phyloP scores from a whole-genome alignment of 1,140 invertebrate species.

The Proales similis region DNA sequence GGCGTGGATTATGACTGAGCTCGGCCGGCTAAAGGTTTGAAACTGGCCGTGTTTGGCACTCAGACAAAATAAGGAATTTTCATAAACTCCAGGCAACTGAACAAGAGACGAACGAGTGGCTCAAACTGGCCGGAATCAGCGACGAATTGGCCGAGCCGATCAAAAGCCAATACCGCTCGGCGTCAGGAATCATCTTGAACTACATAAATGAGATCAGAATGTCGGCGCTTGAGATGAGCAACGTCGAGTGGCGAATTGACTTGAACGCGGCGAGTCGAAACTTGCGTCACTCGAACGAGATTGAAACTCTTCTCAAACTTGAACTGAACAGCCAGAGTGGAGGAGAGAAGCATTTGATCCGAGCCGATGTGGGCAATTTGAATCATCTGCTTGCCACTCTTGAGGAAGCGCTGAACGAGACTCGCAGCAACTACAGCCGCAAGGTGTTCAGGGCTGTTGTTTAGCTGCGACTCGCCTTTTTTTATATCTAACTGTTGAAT shows the following conservation, averaged over 20 bases:
- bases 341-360: not conserved
- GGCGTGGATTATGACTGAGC: constrained; percentile 2
- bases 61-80: not conserved
- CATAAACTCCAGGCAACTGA: constrained; percentile 26
- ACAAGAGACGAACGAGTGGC: constrained; percentile 17
- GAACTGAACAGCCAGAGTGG: not conserved
- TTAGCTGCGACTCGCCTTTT: no score
- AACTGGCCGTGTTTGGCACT: not conserved
- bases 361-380: constrained; percentile 35
- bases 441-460: constrained; percentile 21
- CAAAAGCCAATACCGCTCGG: not conserved
- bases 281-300: not conserved
- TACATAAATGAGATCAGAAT: constrained; percentile 24
- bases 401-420: constrained; percentile 26
- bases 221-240: not conserved
- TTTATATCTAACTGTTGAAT: no score
- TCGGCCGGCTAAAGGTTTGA: constrained; percentile 2
- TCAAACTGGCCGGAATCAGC: constrained; percentile 6
- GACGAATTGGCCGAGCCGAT: not conserved
- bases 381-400: constrained; percentile 26
- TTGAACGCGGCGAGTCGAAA: constrained; percentile 13
- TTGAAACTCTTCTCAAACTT: constrained; percentile 15
- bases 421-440: constrained; percentile 9
- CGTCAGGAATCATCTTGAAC: not conserved
- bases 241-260: constrained; percentile 33